Percentiles rank a stretch among this genome's conserved stretches.
These are phyloP conservation scores for Thalassarche chlororhynchos DNA, from an alignment of 2,113 vertebrate genomes.

Conservation along the genomic window DNA sequence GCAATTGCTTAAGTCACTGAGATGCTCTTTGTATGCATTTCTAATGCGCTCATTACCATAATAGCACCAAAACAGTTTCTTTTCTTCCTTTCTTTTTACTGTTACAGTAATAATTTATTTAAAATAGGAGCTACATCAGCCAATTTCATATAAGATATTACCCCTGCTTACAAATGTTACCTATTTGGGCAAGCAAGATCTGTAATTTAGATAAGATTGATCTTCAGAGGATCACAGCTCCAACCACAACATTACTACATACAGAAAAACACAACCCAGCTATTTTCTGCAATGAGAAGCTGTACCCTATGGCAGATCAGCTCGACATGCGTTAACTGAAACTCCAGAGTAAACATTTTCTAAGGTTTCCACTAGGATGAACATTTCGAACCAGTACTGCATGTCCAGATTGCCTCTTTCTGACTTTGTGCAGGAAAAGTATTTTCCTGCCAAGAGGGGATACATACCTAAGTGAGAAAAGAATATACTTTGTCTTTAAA, in stretches of 20 bases:
- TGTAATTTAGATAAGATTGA: background rate
- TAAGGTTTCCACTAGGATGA: background rate
- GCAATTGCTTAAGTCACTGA: background rate
- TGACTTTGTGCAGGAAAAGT: background rate
- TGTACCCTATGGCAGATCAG: background rate
- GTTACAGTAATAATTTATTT: background rate
- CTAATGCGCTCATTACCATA: slow-evolving; percentile 24
- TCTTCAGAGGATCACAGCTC: background rate
- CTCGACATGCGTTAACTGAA: background rate
- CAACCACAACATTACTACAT: background rate
- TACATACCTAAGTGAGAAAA: background rate
- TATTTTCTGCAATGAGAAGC: background rate
- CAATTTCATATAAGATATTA: background rate
- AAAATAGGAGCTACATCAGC: background rate
- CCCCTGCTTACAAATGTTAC: background rate
- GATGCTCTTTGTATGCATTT: slow-evolving; percentile 1
- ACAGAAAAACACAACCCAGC: background rate
- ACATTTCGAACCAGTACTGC: background rate
- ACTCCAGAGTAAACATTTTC: background rate
- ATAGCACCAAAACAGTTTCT: background rate
- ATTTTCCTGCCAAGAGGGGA: background rate
- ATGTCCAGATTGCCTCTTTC: background rate
- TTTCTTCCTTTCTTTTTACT: slow-evolving; percentile 3
- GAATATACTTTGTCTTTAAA: background rate
- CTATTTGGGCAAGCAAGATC: background rate